A percentile compares a stretch with the other conserved stretches of the same genome.
These are phyloP conservation scores for Spilogale gracilis DNA, from an alignment of 2,113 vertebrate genomes.

Conservation along the genomic window DNA sequence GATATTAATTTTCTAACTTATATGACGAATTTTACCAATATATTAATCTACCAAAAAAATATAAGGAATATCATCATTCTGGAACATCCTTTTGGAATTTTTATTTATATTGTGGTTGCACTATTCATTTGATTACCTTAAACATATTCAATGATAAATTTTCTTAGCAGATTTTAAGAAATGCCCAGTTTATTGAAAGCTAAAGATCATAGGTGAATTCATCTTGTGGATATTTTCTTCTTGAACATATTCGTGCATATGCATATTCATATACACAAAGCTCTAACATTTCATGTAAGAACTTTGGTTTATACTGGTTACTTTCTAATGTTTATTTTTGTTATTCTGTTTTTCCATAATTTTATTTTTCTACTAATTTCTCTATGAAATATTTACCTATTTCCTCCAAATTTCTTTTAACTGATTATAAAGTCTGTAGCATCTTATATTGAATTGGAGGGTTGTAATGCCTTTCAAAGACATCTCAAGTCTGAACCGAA, in stretches of 20 bases:
- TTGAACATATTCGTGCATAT: neutral
- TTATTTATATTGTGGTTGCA: too few species aligned
- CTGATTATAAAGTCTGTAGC: neutral
- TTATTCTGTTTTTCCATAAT: neutral
- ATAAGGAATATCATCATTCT: neutral
- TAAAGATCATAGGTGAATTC: neutral
- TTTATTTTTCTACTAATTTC: neutral
- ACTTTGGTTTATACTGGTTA: neutral
- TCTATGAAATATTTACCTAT: neutral
- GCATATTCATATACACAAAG: neutral
- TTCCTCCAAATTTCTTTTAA: neutral
- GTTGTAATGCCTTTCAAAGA: neutral
- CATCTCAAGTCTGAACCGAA: too few species aligned
- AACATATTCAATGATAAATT: neutral
- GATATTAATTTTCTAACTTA: neutral
- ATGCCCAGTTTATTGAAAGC: neutral
- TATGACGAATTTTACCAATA: neutral
- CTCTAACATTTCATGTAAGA: neutral
- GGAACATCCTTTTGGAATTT: neutral
- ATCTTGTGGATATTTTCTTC: neutral
- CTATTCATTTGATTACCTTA: neutral
- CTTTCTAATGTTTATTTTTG: neutral
- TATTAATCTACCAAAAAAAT: neutral
- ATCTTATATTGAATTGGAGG: neutral
- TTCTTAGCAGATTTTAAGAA: neutral